Evolutionary conservation across 2,888 invertebrate genomes (phyloP).

Genomic region (Euclidia mi): DNA sequence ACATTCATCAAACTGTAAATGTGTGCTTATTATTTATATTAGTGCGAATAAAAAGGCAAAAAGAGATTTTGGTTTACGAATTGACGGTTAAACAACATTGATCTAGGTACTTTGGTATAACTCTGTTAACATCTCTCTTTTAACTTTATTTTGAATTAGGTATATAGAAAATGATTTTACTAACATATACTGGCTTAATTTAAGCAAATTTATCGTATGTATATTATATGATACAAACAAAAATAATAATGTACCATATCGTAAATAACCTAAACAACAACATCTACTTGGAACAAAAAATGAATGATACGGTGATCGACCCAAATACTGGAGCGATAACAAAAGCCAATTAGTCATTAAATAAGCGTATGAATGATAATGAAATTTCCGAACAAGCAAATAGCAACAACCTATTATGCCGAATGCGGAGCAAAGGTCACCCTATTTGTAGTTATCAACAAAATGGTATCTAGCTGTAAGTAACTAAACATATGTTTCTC

Average conservation of each 20-base stretch:
- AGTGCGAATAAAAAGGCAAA: too few species aligned
- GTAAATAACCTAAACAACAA: slow-evolving; percentile 1
- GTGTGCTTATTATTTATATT: too few species aligned
- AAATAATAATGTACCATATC: not conserved
- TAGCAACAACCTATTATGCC: slow-evolving; percentile 53
- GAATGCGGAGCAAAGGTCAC: slow-evolving; percentile 54
- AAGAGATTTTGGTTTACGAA: too few species aligned
- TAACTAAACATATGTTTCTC: slow-evolving; percentile 35
- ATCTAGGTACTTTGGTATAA: too few species aligned
- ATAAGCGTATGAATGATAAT: slow-evolving; percentile 57
- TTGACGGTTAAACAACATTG: too few species aligned
- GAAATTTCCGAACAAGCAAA: slow-evolving; percentile 56
- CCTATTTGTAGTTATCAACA: slow-evolving; percentile 50
- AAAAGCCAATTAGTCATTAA: slow-evolving; percentile 53
- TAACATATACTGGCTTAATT: too few species aligned
- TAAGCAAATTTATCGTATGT: too few species aligned
- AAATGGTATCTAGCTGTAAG: slow-evolving; percentile 39
- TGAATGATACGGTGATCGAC: slow-evolving; percentile 41
- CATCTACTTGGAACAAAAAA: slow-evolving; percentile 18
- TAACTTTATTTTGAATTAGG: too few species aligned
- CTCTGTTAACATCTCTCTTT: too few species aligned
- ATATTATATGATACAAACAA: too few species aligned
- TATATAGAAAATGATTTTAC: too few species aligned
- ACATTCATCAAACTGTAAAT: too few species aligned
- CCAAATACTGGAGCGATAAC: slow-evolving; percentile 51